Conservation (phyloP, 1,140 invertebrate genomes). For the Drosophila kepulauana region DNA sequence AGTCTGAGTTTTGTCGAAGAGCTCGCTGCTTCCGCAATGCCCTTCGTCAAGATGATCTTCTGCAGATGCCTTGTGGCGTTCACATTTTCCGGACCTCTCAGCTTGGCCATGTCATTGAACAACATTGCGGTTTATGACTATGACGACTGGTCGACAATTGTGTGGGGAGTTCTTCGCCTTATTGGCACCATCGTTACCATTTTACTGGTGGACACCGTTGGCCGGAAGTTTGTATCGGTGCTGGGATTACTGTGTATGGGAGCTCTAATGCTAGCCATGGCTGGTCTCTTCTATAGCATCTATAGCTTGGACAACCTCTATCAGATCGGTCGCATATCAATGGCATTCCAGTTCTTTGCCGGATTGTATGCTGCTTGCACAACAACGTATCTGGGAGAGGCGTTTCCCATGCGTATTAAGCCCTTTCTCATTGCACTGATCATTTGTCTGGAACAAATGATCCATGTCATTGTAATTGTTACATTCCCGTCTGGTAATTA, state of each 20-base stretch:
- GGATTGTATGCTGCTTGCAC: slow-evolving; percentile 59
- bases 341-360: slow-evolving; percentile 72
- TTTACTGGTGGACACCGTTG: slow-evolving; percentile 47
- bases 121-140: background rate
- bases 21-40: slow-evolving; percentile 41
- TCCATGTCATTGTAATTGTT: slow-evolving; percentile 71
- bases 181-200: slow-evolving; percentile 52
- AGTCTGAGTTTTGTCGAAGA: slow-evolving; percentile 38
- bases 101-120: slow-evolving; percentile 16
- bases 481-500: background rate
- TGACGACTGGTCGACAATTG: slow-evolving; percentile 40
- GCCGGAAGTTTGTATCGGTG: slow-evolving; percentile 59
- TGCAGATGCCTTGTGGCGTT: slow-evolving; percentile 73
- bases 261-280: slow-evolving; percentile 61
- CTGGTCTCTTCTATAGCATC: slow-evolving; percentile 48
- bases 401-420: slow-evolving; percentile 66
- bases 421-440: slow-evolving; percentile 58
- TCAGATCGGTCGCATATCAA: slow-evolving; percentile 50
- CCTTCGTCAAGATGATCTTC: slow-evolving; percentile 64
- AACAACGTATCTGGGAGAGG: slow-evolving; percentile 63
- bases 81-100: slow-evolving; percentile 64
- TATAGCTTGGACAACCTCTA: slow-evolving; percentile 6
- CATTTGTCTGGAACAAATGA: slow-evolving; percentile 63
- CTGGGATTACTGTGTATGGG: slow-evolving; percentile 65
- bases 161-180: slow-evolving; percentile 54